A percentile compares a stretch with the other conserved stretches of the same genome.
These are phyloP conservation scores for Plectropomus leopardus DNA, from an alignment of 2,113 vertebrate genomes.

Conservation along the genomic window DNA sequence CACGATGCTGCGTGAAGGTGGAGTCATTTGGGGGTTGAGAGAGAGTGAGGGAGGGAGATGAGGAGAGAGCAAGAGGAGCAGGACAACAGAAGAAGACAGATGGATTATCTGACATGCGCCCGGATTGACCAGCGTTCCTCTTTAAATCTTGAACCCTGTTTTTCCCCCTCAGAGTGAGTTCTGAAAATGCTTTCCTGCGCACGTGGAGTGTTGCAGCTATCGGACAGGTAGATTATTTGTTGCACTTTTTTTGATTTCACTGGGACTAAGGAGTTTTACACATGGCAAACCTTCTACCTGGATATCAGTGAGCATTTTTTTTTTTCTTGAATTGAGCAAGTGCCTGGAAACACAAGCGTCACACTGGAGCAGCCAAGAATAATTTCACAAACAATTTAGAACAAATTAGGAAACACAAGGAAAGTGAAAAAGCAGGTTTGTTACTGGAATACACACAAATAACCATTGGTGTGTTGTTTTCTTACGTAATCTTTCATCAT, in stretches of 20 bases:
- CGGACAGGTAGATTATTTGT: constrained; percentile 46
- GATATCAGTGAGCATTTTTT: constrained; percentile 49
- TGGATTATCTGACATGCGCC: constrained; percentile 70
- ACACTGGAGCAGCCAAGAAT: constrained; percentile 29
- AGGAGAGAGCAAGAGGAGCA: constrained; percentile 56
- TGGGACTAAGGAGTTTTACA: constrained; percentile 52
- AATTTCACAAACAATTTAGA: constrained; percentile 36
- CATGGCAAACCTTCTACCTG: constrained; percentile 30
- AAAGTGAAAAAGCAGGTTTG: constrained; percentile 13
- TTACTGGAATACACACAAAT: constrained; percentile 31
- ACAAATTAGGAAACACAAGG: not conserved
- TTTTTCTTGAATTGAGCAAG: constrained; percentile 1
- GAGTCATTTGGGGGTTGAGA: constrained; percentile 65
- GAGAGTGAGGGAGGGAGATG: constrained; percentile 42
- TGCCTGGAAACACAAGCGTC: constrained; percentile 46
- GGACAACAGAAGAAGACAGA: constrained; percentile 64
- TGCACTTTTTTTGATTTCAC: constrained; percentile 17
- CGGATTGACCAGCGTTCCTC: constrained; percentile 59
- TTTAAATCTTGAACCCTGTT: constrained; percentile 50
- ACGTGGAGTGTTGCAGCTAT: constrained; percentile 45
- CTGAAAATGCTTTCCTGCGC: constrained; percentile 52
- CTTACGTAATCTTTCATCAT: constrained; percentile 13
- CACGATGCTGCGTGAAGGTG: constrained; percentile 72
- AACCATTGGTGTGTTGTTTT: not conserved
- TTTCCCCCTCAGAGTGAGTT: constrained; percentile 54